Conservation (phyloP, 2,797 vertebrate species). For the Toxotes lorentzi region DNA sequence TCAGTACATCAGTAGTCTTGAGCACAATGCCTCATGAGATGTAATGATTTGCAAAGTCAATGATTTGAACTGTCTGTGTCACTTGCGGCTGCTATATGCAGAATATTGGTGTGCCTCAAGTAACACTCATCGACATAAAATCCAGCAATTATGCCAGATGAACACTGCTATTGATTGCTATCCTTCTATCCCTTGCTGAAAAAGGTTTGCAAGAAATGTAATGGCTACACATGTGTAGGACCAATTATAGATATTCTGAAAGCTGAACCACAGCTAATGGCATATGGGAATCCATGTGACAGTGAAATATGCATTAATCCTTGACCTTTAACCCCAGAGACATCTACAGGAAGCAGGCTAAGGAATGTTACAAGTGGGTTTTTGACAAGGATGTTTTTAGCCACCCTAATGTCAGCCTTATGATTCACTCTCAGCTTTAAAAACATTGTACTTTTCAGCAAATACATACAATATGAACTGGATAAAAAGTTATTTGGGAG, state of each 20-base stretch:
- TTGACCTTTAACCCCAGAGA: constrained; percentile 72
- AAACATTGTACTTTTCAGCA: constrained; percentile 9
- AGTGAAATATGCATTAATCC: constrained; percentile 75
- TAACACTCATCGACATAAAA: constrained; percentile 76
- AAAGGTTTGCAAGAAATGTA: constrained; percentile 87
- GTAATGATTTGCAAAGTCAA: constrained; percentile 84
- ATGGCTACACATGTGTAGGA: constrained; percentile 67
- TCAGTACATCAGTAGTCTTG: constrained; percentile 70
- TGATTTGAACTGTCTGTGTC: constrained; percentile 78
- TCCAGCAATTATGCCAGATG: constrained; percentile 79
- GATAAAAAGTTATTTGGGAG: constrained; percentile 50
- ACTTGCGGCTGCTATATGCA: constrained; percentile 77
- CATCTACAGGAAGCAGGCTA: constrained; percentile 53
- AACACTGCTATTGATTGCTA: constrained; percentile 78
- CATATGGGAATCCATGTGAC: constrained; percentile 71
- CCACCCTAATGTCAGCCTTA: constrained; percentile 25
- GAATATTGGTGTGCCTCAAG: constrained; percentile 71
- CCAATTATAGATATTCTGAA: constrained; percentile 60
- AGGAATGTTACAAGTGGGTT: constrained; percentile 49
- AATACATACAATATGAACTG: constrained; percentile 30
- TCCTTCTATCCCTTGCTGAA: constrained; percentile 54
- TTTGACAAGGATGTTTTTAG: constrained; percentile 33
- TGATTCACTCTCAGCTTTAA: constrained; percentile 12
- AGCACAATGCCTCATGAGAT: constrained; percentile 73
- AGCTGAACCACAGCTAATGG: constrained; percentile 51